A percentile compares a stretch with the other conserved stretches of the same genome.
Evolutionary conservation across 2,888 invertebrate genomes (phyloP).

Genomic region (Branchellion lobata): DNA sequence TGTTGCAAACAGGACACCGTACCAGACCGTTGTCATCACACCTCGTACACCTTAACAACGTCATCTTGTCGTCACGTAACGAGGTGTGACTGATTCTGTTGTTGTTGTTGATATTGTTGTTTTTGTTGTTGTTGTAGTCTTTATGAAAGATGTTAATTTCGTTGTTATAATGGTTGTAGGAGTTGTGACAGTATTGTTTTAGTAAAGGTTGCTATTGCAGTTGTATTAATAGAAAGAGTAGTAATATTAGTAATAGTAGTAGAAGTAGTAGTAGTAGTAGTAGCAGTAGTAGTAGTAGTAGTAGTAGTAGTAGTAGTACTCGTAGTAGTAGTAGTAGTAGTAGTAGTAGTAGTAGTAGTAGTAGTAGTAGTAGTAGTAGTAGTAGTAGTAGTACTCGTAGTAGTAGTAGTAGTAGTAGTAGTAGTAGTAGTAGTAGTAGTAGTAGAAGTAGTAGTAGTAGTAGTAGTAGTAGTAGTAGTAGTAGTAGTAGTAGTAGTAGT

Average conservation of each 20-base stretch:
- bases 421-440: conserved; percentile 47
- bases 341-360: conserved; percentile 29
- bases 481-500: conserved; percentile 27
- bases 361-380: conserved; percentile 29
- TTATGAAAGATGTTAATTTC: too few relatives aligned
- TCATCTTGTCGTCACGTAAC: conserved; percentile 86
- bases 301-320: not conserved
- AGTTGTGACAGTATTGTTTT: too few relatives aligned
- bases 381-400: conserved; percentile 33
- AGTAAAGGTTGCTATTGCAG: too few relatives aligned
- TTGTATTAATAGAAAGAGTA: conserved; percentile 73
- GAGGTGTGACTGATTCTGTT: conserved; percentile 85
- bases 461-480: conserved; percentile 29
- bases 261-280: conserved; percentile 1
- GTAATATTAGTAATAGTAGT: not conserved
- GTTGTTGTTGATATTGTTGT: not conserved
- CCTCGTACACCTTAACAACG: conserved; percentile 68
- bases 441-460: conserved; percentile 46
- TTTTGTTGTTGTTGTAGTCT: not conserved
- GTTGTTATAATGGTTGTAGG: too few relatives aligned
- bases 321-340: conserved; percentile 6
- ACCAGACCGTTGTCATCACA: conserved; percentile 92
- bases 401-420: too few relatives aligned
- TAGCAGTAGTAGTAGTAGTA: conserved; percentile 85
- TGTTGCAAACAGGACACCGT: conserved; percentile 76